A percentile compares a stretch with the other conserved stretches of the same genome.
phyloP scores from a whole-genome alignment of 2,888 invertebrate species.

The Cosmopolites sordidus region DNA sequence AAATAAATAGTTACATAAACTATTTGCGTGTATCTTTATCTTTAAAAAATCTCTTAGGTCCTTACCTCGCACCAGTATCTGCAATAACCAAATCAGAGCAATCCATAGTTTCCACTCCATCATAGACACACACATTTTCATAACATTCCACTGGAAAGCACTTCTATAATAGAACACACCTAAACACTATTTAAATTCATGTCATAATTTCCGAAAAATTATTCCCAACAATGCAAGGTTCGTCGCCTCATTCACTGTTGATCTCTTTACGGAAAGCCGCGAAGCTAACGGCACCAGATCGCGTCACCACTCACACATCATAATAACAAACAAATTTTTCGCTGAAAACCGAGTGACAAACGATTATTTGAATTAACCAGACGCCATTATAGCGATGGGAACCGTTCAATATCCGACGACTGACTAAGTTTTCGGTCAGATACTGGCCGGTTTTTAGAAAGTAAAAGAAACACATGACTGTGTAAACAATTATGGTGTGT shows the following conservation, averaged over 20 bases:
- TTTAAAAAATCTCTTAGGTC: no score
- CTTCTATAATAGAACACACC: no score
- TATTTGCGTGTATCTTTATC: no score
- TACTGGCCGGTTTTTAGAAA: constrained; percentile 23
- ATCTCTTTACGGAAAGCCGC: background rate
- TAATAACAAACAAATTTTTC: background rate
- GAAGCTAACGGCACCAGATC: no score
- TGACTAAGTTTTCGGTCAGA: background rate
- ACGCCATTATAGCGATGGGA: background rate
- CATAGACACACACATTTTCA: background rate
- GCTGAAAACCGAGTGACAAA: background rate
- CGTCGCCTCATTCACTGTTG: constrained; percentile 1
- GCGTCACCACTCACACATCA: background rate
- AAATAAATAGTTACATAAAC: no score
- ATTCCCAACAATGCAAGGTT: background rate
- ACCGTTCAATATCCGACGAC: background rate
- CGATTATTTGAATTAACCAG: no score
- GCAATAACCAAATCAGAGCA: constrained; percentile 38
- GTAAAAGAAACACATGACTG: constrained; percentile 15
- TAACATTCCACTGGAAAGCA: no score
- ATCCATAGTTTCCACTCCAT: constrained; percentile 34
- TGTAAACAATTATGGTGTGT: constrained; percentile 1
- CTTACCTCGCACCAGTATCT: constrained; percentile 35
- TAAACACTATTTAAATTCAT: no score
- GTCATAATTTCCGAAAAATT: background rate